These are phyloP conservation scores for Acanthiza pusilla DNA, from an alignment of 2,797 vertebrate species.

Conservation along the genomic window DNA sequence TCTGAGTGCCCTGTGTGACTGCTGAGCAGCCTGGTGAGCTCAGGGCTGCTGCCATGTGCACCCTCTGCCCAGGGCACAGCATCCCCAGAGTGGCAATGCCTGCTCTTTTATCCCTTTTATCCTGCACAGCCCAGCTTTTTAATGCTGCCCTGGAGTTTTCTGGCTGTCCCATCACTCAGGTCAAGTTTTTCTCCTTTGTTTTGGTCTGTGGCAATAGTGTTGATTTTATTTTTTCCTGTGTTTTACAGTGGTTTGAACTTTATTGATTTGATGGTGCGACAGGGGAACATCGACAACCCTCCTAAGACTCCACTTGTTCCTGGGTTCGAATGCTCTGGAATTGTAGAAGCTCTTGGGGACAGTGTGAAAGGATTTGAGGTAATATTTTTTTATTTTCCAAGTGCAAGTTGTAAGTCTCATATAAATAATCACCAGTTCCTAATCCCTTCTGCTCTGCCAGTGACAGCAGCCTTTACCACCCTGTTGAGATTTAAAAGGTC, in stretches of 20 bases:
- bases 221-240: not conserved
- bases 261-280: slow-evolving; percentile 96
- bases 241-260: slow-evolving; percentile 93
- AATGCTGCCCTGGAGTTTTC: not conserved
- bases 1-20: not conserved
- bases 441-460: not conserved
- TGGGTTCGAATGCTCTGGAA: slow-evolving; percentile 96
- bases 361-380: slow-evolving; percentile 94
- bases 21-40: not conserved
- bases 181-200: not conserved
- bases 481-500: not conserved
- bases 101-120: not conserved
- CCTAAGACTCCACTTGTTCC: slow-evolving; percentile 94
- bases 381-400: slow-evolving; percentile 21
- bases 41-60: not conserved
- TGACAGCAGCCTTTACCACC: not conserved
- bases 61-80: not conserved
- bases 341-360: slow-evolving; percentile 91
- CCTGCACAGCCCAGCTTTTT: not conserved
- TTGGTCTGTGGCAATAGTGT: not conserved
- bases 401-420: not conserved
- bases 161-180: not conserved
- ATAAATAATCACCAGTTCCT: not conserved
- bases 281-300: slow-evolving; percentile 96
- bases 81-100: not conserved